Conservation (phyloP, 30 jellyfish, hydroid and myxozoan genomes). For the Pseudorhiza aurosa region DNA sequence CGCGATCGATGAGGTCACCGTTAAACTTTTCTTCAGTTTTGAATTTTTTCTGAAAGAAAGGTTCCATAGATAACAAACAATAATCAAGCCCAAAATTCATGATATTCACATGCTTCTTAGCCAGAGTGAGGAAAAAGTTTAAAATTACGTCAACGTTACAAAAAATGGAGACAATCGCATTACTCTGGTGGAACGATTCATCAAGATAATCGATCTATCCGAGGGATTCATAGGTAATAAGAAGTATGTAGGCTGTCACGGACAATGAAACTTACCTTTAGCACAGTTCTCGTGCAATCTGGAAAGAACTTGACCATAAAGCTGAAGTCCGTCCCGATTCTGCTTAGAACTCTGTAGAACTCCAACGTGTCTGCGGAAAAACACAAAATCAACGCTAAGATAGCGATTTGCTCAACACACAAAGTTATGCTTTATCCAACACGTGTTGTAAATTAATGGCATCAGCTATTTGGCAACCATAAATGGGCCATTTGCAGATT, state of each 20-base stretch:
- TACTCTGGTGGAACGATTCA: too few relatives aligned
- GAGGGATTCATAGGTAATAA: too few relatives aligned
- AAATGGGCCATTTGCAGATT: too few relatives aligned
- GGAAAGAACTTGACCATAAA: slow-evolving; percentile 76
- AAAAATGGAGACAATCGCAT: too few relatives aligned
- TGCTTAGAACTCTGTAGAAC: slow-evolving; percentile 83
- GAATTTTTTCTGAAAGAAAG: slow-evolving; percentile 69
- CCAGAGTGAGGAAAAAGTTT: too few relatives aligned
- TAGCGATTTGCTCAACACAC: too few relatives aligned
- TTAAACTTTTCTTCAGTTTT: slow-evolving; percentile 86
- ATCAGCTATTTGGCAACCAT: background rate
- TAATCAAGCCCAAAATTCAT: background rate
- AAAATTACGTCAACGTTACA: too few relatives aligned
- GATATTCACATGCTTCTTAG: too few relatives aligned
- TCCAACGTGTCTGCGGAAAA: slow-evolving; percentile 79
- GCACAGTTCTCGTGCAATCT: slow-evolving; percentile 59
- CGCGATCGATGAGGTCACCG: slow-evolving; percentile 92
- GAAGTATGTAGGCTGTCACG: too few relatives aligned
- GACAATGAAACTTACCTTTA: slow-evolving; percentile 75
- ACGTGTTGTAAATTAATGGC: background rate
- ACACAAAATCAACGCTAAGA: too few relatives aligned
- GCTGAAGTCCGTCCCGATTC: slow-evolving; percentile 91
- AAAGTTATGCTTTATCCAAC: background rate
- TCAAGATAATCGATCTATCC: too few relatives aligned
- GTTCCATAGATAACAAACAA: background rate